Conservation (phyloP, 2,797 vertebrate genomes). For the Prionace glauca region DNA sequence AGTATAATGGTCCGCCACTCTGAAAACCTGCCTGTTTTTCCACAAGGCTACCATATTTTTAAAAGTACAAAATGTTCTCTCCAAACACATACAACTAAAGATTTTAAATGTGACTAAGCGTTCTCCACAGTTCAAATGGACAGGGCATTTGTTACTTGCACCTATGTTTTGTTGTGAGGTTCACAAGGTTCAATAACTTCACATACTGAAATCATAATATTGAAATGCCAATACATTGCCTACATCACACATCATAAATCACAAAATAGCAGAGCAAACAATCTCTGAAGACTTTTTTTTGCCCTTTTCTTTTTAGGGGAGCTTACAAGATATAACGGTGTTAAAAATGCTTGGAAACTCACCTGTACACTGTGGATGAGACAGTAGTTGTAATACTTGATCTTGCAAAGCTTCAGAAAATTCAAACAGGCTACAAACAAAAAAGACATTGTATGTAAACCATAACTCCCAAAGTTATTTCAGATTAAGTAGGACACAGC, state of each 20-base stretch:
- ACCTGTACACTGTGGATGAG: conserved; percentile 96
- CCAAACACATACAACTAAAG: neutral
- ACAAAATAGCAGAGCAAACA: neutral
- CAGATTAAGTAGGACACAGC: neutral
- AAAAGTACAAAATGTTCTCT: neutral
- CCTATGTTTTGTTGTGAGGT: neutral
- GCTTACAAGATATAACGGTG: neutral
- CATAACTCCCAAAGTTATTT: neutral
- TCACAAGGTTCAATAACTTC: neutral
- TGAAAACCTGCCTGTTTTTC: no score
- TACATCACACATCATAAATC: neutral
- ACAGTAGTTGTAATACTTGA: conserved; percentile 95
- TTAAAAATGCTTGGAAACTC: conserved; percentile 44
- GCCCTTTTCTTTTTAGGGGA: neutral
- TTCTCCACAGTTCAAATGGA: neutral
- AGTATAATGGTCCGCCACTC: no score
- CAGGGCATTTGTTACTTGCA: neutral
- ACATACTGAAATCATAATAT: neutral
- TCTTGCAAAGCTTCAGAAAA: conserved; percentile 95
- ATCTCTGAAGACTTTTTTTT: neutral
- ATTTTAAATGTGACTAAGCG: neutral
- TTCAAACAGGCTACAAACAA: conserved; percentile 77
- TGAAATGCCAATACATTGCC: neutral
- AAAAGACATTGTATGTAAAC: neutral
- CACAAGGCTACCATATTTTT: neutral